These are phyloP conservation scores for Halcyon badia DNA, from an alignment of 2,797 vertebrate genomes.

Conservation along the genomic window DNA sequence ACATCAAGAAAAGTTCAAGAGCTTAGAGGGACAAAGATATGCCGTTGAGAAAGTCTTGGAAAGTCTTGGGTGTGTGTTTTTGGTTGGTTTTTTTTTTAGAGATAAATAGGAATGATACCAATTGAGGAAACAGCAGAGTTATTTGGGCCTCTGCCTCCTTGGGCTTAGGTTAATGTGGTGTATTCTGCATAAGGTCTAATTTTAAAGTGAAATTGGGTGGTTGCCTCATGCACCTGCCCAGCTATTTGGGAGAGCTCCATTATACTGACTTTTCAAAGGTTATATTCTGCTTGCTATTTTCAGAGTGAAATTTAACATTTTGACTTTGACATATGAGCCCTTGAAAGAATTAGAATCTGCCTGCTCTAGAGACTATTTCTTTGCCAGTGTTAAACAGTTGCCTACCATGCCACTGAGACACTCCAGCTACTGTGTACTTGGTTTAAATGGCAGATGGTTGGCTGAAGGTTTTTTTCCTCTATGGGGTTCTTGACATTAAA, in stretches of 20 bases:
- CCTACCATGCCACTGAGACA: background rate
- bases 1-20: background rate
- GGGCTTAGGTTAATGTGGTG: background rate
- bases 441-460: background rate
- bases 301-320: slow-evolving; percentile 34
- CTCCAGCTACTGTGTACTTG: background rate
- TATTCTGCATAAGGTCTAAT: background rate
- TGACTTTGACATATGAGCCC: slow-evolving; percentile 19
- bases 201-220: slow-evolving; percentile 20
- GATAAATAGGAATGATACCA: background rate
- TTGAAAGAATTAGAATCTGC: background rate
- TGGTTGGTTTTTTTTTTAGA: too few species aligned
- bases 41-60: too few species aligned
- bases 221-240: background rate
- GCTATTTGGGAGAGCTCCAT: background rate
- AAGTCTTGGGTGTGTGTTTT: too few species aligned
- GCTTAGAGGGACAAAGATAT: background rate
- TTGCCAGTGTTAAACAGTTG: background rate
- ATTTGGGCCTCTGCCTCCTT: background rate
- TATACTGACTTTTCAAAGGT: slow-evolving; percentile 27
- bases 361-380: background rate
- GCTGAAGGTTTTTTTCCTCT: background rate
- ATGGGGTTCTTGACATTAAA: slow-evolving; percentile 8
- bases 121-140: background rate
- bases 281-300: slow-evolving; percentile 37